Evolutionary conservation across 2,113 vertebrate species (phyloP).

Genomic region (Oreocharis arfaki): DNA sequence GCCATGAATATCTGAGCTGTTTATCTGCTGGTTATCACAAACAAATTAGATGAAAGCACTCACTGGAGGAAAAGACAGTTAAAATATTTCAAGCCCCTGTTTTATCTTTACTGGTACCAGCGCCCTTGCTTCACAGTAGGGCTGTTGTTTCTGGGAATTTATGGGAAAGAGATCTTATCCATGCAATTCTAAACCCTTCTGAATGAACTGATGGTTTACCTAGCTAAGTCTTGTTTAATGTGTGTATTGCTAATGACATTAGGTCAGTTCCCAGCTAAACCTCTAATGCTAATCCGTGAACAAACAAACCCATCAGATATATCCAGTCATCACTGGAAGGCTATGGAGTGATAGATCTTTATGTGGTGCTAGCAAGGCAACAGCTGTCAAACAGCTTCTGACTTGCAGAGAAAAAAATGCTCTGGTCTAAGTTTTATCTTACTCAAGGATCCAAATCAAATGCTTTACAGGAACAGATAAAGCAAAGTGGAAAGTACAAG

Average conservation of each 20-base stretch:
- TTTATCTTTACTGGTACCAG: not conserved
- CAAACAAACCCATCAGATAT: conserved; percentile 28
- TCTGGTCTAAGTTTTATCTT: not conserved
- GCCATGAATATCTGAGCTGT: not conserved
- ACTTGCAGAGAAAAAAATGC: not conserved
- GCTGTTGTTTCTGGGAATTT: not conserved
- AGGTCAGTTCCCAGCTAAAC: conserved; percentile 7
- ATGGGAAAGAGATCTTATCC: not conserved
- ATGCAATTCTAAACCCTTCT: not conserved
- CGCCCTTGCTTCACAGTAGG: not conserved
- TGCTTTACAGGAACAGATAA: not conserved
- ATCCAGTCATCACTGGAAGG: not conserved
- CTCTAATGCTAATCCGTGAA: conserved; percentile 25
- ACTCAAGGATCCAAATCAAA: not conserved
- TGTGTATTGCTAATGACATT: conserved; percentile 9
- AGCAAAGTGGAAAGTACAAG: not conserved
- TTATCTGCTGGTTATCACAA: not conserved
- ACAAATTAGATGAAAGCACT: not conserved
- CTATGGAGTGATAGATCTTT: not conserved
- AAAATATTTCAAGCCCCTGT: not conserved
- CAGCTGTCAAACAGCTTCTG: not conserved
- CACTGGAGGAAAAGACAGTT: not conserved
- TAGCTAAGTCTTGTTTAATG: conserved; percentile 24
- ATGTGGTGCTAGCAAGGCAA: not conserved
- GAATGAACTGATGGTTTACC: conserved; percentile 20